Percentiles rank a stretch among this genome's conserved stretches.
phyloP scores from a whole-genome alignment of 2,113 vertebrate species.

The Epinephelus fuscoguttatus region DNA sequence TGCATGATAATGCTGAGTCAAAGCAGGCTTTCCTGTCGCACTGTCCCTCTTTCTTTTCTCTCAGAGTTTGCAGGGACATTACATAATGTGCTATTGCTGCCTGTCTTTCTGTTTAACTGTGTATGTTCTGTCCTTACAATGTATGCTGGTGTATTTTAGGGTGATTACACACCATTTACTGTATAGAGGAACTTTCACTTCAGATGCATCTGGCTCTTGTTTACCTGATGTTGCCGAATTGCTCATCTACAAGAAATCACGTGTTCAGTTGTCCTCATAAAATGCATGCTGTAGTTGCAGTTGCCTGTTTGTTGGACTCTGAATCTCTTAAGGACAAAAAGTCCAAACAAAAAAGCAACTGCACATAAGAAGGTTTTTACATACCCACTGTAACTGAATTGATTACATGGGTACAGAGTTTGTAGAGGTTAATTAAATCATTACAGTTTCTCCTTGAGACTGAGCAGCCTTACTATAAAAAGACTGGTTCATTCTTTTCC shows the following conservation, averaged over 20 bases:
- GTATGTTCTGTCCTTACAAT: background rate
- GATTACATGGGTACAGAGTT: constrained; percentile 3
- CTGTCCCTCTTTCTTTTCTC: constrained; percentile 30
- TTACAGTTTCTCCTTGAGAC: constrained; percentile 24
- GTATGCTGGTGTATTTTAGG: background rate
- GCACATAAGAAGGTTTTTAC: constrained; percentile 1
- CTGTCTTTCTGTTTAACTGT: background rate
- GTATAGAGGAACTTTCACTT: background rate
- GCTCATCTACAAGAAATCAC: background rate
- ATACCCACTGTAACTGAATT: constrained; percentile 13
- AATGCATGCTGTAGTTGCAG: background rate
- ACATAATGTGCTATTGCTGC: constrained; percentile 29
- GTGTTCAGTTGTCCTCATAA: background rate
- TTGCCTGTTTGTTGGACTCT: background rate
- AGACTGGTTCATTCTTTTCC: constrained; percentile 15
- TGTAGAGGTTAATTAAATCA: constrained; percentile 9
- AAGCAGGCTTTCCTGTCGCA: constrained; percentile 57
- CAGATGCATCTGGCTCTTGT: background rate
- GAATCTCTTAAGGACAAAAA: background rate
- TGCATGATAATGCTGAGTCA: constrained; percentile 78
- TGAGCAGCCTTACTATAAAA: background rate
- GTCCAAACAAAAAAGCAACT: constrained; percentile 1
- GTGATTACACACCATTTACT: background rate
- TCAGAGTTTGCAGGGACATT: constrained; percentile 31
- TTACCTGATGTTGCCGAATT: background rate